Conservation (phyloP, 2,797 vertebrate species). For the Acipenser oxyrinchus region DNA sequence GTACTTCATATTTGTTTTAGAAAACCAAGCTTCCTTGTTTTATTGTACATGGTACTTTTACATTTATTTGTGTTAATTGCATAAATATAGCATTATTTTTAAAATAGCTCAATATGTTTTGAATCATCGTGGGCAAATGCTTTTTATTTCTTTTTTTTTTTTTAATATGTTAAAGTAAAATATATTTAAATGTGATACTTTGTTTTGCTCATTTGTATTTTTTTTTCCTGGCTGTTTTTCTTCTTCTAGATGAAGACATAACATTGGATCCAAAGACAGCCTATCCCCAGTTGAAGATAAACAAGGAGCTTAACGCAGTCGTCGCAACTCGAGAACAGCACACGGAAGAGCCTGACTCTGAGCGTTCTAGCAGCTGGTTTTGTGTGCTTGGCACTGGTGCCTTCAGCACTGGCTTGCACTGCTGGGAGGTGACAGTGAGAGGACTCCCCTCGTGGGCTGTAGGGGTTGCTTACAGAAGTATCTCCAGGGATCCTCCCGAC, state of each 20-base stretch:
- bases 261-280: constrained; percentile 12
- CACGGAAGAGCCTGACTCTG: neutral
- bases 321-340: constrained; percentile 2
- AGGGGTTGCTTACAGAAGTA: constrained; percentile 16
- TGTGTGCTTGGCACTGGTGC: constrained; percentile 13
- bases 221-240: neutral
- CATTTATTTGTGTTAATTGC: no score
- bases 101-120: no score
- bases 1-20: neutral
- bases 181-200: no score
- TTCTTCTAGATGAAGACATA: constrained; percentile 17
- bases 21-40: no score
- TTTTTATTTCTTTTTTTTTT: no score
- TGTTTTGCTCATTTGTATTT: no score
- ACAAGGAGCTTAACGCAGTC: constrained; percentile 14
- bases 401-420: constrained; percentile 19
- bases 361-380: neutral
- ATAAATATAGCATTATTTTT: no score
- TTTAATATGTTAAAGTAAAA: no score
- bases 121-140: no score
- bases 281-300: constrained; percentile 17
- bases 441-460: constrained; percentile 19
- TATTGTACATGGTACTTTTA: no score
- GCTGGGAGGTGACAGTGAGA: constrained; percentile 24
- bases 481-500: neutral